Evolutionary conservation across 2,797 vertebrate genomes (phyloP).

Genomic region (Oreochromis grahami): DNA sequence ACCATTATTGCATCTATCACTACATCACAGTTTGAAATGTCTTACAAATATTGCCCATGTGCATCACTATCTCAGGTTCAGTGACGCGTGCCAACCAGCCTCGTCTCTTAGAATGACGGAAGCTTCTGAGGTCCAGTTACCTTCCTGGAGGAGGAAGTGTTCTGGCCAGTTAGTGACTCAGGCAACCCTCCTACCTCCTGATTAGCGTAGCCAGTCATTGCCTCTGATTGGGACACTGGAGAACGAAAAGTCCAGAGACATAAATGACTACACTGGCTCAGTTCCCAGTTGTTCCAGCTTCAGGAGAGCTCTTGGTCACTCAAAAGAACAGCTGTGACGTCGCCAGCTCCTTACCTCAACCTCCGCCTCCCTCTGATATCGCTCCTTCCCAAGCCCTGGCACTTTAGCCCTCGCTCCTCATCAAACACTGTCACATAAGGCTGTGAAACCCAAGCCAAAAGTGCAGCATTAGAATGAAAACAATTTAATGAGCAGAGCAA

Average conservation of each 20-base stretch:
- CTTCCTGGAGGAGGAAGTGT: slow-evolving; percentile 4
- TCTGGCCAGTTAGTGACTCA: slow-evolving; percentile 21
- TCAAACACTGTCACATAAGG: background rate
- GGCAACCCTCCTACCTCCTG: background rate
- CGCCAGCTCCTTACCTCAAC: background rate
- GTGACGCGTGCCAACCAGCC: background rate
- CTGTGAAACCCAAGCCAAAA: slow-evolving; percentile 1
- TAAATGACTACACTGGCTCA: slow-evolving; percentile 65
- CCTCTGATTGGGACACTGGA: slow-evolving; percentile 35
- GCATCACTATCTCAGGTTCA: background rate
- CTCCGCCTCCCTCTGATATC: background rate
- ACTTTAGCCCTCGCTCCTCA: background rate
- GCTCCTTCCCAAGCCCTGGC: background rate
- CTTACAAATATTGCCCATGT: background rate
- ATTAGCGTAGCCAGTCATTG: slow-evolving; percentile 29
- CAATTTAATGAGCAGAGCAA: background rate
- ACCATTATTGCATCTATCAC: background rate
- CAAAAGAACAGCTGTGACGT: slow-evolving; percentile 3
- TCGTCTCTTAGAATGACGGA: background rate
- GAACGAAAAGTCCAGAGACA: slow-evolving; percentile 26
- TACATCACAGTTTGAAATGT: background rate
- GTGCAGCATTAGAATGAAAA: background rate
- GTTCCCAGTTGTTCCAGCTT: slow-evolving; percentile 32
- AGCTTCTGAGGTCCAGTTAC: background rate
- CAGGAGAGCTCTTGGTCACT: slow-evolving; percentile 7